Evolutionary conservation across 2,113 vertebrate species (phyloP).

Genomic region (Casuarius casuarius): DNA sequence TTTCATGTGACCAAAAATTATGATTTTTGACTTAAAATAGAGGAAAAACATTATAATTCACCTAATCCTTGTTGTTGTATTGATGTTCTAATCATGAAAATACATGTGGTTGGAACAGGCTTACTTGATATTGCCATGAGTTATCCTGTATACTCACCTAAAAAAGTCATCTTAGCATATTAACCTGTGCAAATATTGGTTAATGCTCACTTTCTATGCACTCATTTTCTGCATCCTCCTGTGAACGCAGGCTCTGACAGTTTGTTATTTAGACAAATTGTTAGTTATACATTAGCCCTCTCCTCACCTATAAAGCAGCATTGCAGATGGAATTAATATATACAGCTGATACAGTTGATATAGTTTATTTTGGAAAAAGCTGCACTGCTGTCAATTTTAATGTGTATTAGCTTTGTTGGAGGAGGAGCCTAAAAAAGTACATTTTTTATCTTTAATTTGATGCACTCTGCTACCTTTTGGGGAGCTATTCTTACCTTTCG

Average conservation of each 20-base stretch:
- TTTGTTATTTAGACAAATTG: not conserved
- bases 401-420: not conserved
- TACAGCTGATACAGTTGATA: not conserved
- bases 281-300: not conserved
- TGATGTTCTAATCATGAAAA: not conserved
- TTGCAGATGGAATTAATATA: not conserved
- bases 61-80: not conserved
- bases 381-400: not conserved
- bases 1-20: not conserved
- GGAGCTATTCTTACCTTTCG: not conserved
- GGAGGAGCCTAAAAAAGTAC: not conserved
- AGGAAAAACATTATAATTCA: not conserved
- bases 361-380: not conserved
- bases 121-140: not conserved
- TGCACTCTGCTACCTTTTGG: not conserved
- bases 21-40: not conserved
- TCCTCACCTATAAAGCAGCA: not conserved
- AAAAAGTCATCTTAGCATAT: not conserved
- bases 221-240: not conserved
- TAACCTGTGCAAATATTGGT: not conserved
- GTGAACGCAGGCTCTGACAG: not conserved
- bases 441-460: not conserved
- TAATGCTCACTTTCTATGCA: not conserved
- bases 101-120: not conserved
- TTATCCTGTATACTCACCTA: not conserved